Evolutionary conservation across 2,797 vertebrate genomes (phyloP), one percentile per base, ranked within the genome.

Genomic region (Esox masquinongy): DNA sequence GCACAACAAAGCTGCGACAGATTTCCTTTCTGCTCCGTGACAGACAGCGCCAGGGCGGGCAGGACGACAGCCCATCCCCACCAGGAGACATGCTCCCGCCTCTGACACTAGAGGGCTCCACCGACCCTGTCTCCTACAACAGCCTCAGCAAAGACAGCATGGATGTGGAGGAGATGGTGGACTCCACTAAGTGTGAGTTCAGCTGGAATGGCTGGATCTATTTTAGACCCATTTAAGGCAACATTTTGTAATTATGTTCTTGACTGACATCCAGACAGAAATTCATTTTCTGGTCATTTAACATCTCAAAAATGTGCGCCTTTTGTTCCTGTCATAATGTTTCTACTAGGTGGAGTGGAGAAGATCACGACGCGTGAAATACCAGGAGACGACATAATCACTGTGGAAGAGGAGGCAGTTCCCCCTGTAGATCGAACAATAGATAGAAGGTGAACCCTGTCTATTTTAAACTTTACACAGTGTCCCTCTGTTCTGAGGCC

Each of bases 31-130:
- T 87, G 22, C 75, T 84, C n/a, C 80, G 47, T 16, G 82, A 89
- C 43, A 53, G 43, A 69, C 76, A 79, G 31, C 78, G 63, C 61
- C 79, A 82, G 66, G 79, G 31, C 5, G 67, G 39, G 31, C 7
- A 70, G 19, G 77, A 74, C 1, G 51, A 67, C n/a, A 80, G 81
- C 24, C 22, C 69, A 68, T 64, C 56, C 3, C 19, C 75, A 4
- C 75, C 74, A 19, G 70, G 74, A 8, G 17, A 73, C 6, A 2
- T 77, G 68, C 1, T 26, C 19, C 26, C 49, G 73, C 12, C 61
- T n/a, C 51, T 78, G n/a, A 72, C 51, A 5, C 9, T 82, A 89
- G 91, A 87, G 80, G 87, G 87, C 19, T 22, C 81, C 71, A 82
- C 75, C 81, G 31, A 82, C 53, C 72, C 68, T 0, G 26, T 77